Evolutionary conservation across 2,797 vertebrate species (phyloP).

Genomic region (Chiroxiphia lanceolata): DNA sequence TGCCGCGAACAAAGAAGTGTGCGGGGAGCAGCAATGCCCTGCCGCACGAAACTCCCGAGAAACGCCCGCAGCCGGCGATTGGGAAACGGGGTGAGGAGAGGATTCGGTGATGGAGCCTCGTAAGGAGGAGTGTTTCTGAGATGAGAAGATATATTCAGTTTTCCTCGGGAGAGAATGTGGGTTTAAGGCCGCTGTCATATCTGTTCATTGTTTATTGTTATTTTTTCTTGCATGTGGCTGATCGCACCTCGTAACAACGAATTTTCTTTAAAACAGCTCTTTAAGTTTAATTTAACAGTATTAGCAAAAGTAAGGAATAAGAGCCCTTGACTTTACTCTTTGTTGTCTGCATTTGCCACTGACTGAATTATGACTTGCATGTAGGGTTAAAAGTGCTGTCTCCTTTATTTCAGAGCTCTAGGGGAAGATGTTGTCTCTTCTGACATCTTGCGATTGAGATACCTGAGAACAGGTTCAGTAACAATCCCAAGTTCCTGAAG

Average conservation of each 20-base stretch:
- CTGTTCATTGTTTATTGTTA: not conserved
- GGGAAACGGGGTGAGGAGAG: not conserved
- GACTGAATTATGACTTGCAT: constrained; percentile 4
- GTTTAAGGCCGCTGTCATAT: not conserved
- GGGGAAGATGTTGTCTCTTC: constrained; percentile 64
- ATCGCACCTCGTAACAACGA: rapidly evolving
- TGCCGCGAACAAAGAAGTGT: constrained; percentile 71
- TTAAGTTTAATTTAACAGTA: not conserved
- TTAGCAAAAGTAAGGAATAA: not conserved
- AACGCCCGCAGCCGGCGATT: not conserved
- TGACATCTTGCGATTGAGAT: constrained; percentile 51
- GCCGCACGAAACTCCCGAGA: not conserved
- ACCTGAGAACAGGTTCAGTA: constrained; percentile 62
- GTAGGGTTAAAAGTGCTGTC: constrained; percentile 59
- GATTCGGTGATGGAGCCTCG: not conserved
- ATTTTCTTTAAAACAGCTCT: not conserved
- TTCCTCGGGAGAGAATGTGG: not conserved
- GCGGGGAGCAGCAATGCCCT: not conserved
- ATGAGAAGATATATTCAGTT: not conserved
- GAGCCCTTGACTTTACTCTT: constrained; percentile 10
- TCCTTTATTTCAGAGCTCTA: constrained; percentile 67
- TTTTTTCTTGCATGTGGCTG: rapidly evolving
- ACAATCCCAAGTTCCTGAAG: constrained; percentile 33
- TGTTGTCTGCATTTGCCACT: constrained; percentile 32
- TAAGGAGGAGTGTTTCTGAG: not conserved